Evolutionary conservation across 2,888 invertebrate genomes (phyloP), one percentile per base, ranked within the genome.

Genomic region (Coremacera marginata): DNA sequence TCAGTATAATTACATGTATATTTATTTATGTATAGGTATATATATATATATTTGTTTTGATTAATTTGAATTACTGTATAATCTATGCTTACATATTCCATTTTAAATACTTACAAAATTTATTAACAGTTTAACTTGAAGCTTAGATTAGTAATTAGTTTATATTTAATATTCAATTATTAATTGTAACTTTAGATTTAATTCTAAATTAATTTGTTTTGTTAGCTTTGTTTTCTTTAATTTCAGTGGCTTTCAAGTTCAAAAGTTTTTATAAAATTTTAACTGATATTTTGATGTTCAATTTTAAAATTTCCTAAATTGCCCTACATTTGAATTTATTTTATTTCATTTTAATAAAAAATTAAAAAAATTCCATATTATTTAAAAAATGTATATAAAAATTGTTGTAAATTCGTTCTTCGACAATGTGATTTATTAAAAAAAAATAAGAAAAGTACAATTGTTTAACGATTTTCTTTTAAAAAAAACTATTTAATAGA

Each of bases 401-500:
- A 27, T 31, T 70, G 70, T 11, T 74, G 65, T 74, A 65, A 65
- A 65, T 74, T 74, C 73, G 73, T 65, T 65, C 31, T 14, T 51
- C 34, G 31, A 25, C 14, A 44, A 44, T 51, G 27, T 51, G 5
- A 49, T 9, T 67, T 34, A n/a, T 52, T 70, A 27, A 31, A 55
- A 52, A n/a, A 27, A 34, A n/a, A 71, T 22, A 7, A 8, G 44
- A 70, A 22, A 27, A 8, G n/a, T n/a, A n/a, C n/a, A n/a, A n/a
- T n/a, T n/a, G n/a, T 8, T 60, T 9, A 60, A 25, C 27, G 11
- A 14, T 7, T 60, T 60, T 60, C 0, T 27, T 27, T 60, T 25
- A 27, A 57, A 57, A n/a, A 19, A 19, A 22, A 57, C 8, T 44
- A 57, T 60, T 25, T 22, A 3, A 25, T 27, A 14, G 14, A 1